These are phyloP conservation scores for Peromyscus californicus DNA, from an alignment of 2,113 vertebrate genomes.

Conservation along the genomic window DNA sequence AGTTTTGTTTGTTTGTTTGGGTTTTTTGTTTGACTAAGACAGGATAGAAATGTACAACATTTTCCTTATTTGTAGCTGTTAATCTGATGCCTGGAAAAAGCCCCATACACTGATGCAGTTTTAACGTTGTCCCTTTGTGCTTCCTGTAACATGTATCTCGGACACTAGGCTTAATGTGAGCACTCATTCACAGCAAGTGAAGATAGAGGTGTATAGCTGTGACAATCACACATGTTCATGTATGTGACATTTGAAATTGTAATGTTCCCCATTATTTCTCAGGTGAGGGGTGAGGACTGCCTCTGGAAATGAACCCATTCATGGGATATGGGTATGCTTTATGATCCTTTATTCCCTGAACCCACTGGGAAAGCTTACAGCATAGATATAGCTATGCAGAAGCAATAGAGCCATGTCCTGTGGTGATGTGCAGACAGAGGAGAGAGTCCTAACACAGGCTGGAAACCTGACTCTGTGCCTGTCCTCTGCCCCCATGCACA, in stretches of 20 bases:
- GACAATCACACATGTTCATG: too few species aligned
- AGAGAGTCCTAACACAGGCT: not conserved
- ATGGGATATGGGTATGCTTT: fast-evolving
- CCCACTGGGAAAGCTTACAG: not conserved
- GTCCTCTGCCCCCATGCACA: not conserved
- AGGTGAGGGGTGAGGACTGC: not conserved
- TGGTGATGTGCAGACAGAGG: not conserved
- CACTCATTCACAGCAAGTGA: too few species aligned
- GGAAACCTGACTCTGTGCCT: not conserved
- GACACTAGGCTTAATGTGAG: not conserved
- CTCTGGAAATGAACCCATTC: not conserved
- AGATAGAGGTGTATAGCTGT: not conserved
- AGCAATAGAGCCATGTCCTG: not conserved
- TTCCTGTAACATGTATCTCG: fast-evolving
- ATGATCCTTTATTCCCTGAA: not conserved
- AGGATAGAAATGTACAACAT: not conserved
- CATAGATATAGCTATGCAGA: not conserved
- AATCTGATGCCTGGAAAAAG: not conserved
- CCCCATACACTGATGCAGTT: not conserved
- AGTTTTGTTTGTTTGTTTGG: not conserved
- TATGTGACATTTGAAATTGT: not conserved
- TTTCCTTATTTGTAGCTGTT: not conserved
- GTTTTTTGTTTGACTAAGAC: not conserved
- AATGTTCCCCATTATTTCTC: not conserved
- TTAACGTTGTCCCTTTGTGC: not conserved